phyloP scores from a whole-genome alignment of 2,797 vertebrate species.

The Pantherophis alleghaniensis region DNA sequence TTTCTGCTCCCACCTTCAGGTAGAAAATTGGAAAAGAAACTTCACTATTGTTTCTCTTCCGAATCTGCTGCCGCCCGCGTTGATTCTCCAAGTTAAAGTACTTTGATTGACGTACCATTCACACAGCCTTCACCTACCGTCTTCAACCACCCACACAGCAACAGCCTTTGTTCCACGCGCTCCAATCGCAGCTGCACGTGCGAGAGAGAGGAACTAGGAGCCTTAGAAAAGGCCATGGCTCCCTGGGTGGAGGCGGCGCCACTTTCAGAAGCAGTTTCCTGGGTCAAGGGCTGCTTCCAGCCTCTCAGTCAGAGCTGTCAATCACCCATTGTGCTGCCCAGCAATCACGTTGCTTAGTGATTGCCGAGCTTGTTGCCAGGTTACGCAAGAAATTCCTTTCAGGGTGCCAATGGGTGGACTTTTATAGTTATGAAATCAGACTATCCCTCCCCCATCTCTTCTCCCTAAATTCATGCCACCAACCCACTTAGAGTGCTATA shows the following conservation, averaged over 20 bases:
- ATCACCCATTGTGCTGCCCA: conserved; percentile 77
- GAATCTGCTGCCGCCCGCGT: neutral
- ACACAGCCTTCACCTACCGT: neutral
- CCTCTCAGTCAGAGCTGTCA: conserved; percentile 77
- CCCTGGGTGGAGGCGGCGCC: neutral
- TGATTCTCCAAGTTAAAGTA: neutral
- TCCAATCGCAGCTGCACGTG: neutral
- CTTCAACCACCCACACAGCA: neutral
- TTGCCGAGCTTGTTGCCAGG: conserved; percentile 80
- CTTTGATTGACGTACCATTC: neutral
- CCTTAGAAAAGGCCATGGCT: neutral
- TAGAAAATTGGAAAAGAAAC: neutral
- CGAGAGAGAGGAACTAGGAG: neutral
- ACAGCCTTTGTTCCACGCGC: neutral
- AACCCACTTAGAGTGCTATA: neutral
- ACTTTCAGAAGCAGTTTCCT: neutral
- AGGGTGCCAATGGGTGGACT: neutral
- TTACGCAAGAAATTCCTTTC: conserved; percentile 76
- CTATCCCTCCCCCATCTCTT: neutral
- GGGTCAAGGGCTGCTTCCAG: conserved; percentile 18
- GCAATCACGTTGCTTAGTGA: conserved; percentile 84
- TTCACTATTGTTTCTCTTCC: neutral
- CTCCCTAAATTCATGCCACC: neutral
- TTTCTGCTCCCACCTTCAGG: neutral
- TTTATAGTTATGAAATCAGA: conserved; percentile 1